Evolutionary conservation across 1,140 invertebrate species (phyloP).

Genomic region (Sminthurides bifidus): DNA sequence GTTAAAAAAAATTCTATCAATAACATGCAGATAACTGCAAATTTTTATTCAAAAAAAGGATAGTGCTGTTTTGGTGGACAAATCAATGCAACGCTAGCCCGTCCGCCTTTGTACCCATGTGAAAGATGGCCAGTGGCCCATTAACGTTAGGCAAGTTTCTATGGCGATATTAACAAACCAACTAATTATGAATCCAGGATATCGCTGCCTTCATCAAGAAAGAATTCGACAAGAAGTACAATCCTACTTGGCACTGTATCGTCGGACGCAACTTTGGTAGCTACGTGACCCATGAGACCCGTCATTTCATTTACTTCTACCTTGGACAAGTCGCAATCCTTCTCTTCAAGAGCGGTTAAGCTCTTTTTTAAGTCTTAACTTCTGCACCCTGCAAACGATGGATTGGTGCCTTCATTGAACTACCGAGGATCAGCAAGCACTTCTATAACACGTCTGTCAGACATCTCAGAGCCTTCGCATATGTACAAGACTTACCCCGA

Average conservation of each 20-base stretch:
- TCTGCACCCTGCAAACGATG: too few species aligned
- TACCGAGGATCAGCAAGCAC: too few species aligned
- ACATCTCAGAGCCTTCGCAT: too few species aligned
- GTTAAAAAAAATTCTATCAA: conserved; percentile 2
- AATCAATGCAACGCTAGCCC: neutral
- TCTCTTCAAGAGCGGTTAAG: conserved; percentile 96
- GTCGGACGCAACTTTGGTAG: conserved; percentile 88
- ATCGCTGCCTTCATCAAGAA: conserved; percentile 97
- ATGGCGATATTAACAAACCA: too few species aligned
- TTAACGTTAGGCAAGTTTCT: too few species aligned
- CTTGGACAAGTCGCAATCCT: conserved; percentile 92
- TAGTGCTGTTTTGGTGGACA: neutral
- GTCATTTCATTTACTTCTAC: conserved; percentile 96
- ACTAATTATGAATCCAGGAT: conserved; percentile 50
- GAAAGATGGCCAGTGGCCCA: too few species aligned
- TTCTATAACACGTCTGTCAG: too few species aligned
- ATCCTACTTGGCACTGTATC: conserved; percentile 96
- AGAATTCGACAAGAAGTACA: conserved; percentile 97
- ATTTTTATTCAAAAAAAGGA: neutral
- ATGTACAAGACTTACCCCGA: too few species aligned
- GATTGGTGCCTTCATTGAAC: too few species aligned
- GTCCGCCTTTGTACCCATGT: too few species aligned
- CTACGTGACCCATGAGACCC: conserved; percentile 92
- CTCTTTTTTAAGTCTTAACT: too few species aligned
- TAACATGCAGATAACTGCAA: neutral